Conservation (phyloP, 2,113 vertebrate genomes). For the Sylvietta virens region DNA sequence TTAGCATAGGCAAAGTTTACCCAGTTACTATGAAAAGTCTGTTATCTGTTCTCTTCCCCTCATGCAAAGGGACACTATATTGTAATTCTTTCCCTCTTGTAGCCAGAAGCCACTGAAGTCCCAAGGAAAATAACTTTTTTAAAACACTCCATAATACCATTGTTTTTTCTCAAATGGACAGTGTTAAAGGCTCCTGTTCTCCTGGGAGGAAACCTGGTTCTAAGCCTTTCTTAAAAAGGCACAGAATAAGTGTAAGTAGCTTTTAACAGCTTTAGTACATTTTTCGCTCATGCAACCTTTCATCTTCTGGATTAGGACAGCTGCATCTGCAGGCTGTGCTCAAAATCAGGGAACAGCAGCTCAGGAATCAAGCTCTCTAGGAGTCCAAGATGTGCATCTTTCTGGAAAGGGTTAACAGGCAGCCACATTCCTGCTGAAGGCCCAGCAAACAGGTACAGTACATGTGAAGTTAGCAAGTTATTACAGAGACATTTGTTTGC, state of each 20-base stretch:
- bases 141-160: neutral
- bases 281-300: neutral
- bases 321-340: conserved; percentile 81
- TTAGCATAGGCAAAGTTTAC: neutral
- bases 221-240: neutral
- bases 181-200: neutral
- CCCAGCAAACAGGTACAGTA: conserved; percentile 67
- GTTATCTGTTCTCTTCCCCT: neutral
- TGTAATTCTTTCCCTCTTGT: neutral
- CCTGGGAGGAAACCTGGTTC: neutral
- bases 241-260: neutral
- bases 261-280: neutral
- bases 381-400: neutral
- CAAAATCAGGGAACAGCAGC: conserved; percentile 65
- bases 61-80: neutral
- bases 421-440: conserved; percentile 20
- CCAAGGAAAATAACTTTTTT: neutral
- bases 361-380: conserved; percentile 61
- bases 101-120: neutral
- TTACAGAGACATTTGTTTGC: neutral
- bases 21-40: neutral
- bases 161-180: neutral
- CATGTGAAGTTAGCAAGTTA: neutral
- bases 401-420: conserved; percentile 57
- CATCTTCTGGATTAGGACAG: conserved; percentile 70